Base-by-base conservation (phyloP, 2,797 vertebrate genomes). In the Euphonia xanthogaster region DNA sequence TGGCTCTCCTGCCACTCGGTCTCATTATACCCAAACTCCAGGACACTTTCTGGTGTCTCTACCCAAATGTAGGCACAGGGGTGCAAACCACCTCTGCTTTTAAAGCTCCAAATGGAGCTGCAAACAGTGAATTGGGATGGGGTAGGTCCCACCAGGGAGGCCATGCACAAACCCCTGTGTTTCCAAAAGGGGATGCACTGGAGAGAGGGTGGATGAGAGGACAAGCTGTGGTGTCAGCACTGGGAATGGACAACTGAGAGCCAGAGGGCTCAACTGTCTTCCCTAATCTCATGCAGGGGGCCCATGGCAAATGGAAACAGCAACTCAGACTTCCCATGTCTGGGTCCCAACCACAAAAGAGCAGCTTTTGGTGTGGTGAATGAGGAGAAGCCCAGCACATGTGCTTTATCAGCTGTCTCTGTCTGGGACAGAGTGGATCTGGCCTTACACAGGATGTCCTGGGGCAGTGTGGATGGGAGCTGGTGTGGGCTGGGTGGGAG, bases 371-470 rank as follows among this genome's bases (percentile, higher is more conserved):
- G 28, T 66, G 31, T 30, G 33, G 48, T n/a, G 75, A 80, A 51
- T 44, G 35, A 60, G 80, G 77, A 88, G 50, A 72, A 65, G 35
- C 33, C 73, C 68, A 80, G 54, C 44, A 53, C 7, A 1, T 53
- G 45, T 67, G 55, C 48, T 28, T 66, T 89, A 75, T 88, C 93
- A 51, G 77, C 47, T 48, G 60, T 37, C 58, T 90, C 23, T 81
- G 23, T 57, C 66, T 63, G 66, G 40, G 48, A 20, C 1, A 6
- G 14, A 14, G 28, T 14, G 31, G 47, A 48, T 55, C 28, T 0
- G 0, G 28, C 27, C n/a, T 39, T 1, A 1, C 1, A 2, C 7
- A 2, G 27, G 31, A 37, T 1, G 0, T 35, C 66, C 50, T 54
- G 51, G 57, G 77, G 72, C 19, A 40, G 17, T 3, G 28, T 2